Percentiles rank a stretch among this genome's conserved stretches.
These are phyloP conservation scores for Terrapene triunguis DNA, from an alignment of 2,113 vertebrate species.

Conservation along the genomic window DNA sequence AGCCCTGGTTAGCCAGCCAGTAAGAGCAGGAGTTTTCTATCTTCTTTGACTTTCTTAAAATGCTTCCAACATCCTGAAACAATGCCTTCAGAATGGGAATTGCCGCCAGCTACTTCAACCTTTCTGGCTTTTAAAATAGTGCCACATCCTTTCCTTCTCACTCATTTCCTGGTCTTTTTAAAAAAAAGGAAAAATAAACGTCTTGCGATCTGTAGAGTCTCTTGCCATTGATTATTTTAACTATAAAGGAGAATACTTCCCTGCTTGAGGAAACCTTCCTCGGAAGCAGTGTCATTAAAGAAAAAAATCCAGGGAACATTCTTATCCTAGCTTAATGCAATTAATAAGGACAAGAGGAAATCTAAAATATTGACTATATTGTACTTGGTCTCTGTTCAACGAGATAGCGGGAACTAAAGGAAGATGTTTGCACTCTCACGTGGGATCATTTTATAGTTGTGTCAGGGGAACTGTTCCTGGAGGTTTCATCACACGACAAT, in stretches of 20 bases:
- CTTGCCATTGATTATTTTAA: rapidly evolving
- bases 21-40: neutral
- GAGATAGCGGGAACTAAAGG: neutral
- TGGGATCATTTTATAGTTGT: neutral
- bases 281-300: neutral
- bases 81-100: neutral
- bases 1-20: neutral
- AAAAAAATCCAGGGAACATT: neutral
- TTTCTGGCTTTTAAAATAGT: neutral
- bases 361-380: neutral
- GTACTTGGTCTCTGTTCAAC: neutral
- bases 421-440: rapidly evolving
- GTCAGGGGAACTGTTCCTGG: neutral
- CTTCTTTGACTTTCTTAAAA: neutral
- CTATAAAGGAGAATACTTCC: neutral
- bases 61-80: neutral
- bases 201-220: neutral
- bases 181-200: neutral
- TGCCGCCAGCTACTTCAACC: neutral
- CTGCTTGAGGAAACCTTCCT: neutral
- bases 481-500: no score
- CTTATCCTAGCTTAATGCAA: neutral
- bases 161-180: no score
- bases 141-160: neutral
- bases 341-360: neutral